Conservation (phyloP, 2,113 vertebrate species). For the Epinephelus cyanopodus region DNA sequence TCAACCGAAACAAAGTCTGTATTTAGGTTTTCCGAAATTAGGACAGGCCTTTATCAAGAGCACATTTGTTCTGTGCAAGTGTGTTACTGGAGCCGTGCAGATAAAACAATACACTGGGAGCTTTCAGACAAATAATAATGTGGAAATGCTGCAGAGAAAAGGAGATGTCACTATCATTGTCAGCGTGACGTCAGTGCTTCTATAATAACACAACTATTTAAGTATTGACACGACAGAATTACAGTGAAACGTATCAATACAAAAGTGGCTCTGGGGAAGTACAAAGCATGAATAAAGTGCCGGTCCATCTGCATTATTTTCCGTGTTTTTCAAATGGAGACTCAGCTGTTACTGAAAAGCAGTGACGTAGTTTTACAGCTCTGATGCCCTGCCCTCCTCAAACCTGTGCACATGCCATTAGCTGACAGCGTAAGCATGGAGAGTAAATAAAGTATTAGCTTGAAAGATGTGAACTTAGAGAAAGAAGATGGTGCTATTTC, state of each 20-base stretch:
- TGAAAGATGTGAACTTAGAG: too few species aligned
- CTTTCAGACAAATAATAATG: background rate
- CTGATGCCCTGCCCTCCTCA: too few species aligned
- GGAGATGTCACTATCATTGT: background rate
- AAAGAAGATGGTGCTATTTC: too few species aligned
- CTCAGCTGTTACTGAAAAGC: too few species aligned
- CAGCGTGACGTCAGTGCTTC: slow-evolving; percentile 31
- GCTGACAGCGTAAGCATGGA: too few species aligned
- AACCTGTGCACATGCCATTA: too few species aligned
- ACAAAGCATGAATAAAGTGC: background rate
- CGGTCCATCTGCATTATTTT: too few species aligned
- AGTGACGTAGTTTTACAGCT: too few species aligned
- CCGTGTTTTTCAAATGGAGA: too few species aligned
- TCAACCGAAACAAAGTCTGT: slow-evolving; percentile 29
- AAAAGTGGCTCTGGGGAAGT: slow-evolving; percentile 1
- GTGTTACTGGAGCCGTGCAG: background rate
- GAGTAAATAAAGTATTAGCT: too few species aligned
- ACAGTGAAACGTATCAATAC: background rate
- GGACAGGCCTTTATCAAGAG: slow-evolving; percentile 5
- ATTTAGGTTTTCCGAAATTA: slow-evolving; percentile 31
- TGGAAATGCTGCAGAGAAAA: slow-evolving; percentile 9
- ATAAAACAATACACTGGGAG: slow-evolving; percentile 16
- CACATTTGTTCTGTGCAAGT: slow-evolving; percentile 9
- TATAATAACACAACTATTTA: slow-evolving; percentile 13
- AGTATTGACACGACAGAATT: slow-evolving; percentile 2